Conservation (phyloP, 2,113 vertebrate genomes). For the Vulpes lagopus region DNA sequence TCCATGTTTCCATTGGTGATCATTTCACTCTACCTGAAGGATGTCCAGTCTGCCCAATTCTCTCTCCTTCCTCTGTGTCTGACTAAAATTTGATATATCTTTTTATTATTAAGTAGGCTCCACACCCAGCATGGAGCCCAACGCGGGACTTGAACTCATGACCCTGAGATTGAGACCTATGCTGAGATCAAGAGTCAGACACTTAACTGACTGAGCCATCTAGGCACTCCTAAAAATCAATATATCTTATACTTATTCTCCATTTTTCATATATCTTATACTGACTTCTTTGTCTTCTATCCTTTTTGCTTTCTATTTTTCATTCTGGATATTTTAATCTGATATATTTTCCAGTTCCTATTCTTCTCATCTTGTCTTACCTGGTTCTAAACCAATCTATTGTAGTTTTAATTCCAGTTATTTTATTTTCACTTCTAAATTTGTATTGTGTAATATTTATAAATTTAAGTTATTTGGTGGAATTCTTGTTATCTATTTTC, state of each 20-base stretch:
- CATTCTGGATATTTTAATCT: not conserved
- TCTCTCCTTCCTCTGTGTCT: not conserved
- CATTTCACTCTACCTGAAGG: not conserved
- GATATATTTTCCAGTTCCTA: not conserved
- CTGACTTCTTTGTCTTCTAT: not conserved
- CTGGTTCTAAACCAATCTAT: not conserved
- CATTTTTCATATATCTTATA: not conserved
- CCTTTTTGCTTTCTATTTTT: not conserved
- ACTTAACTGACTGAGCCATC: too few relatives aligned
- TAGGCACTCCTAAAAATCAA: not conserved
- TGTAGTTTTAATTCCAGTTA: not conserved
- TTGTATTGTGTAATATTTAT: not conserved
- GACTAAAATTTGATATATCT: not conserved
- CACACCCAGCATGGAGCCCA: too few relatives aligned
- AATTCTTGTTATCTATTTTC: not conserved
- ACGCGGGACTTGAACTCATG: too few relatives aligned
- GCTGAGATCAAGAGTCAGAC: too few relatives aligned
- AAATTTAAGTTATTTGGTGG: not conserved
- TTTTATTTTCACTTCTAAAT: not conserved
- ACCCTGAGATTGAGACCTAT: too few relatives aligned
- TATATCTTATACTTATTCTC: not conserved
- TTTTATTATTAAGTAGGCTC: too few relatives aligned
- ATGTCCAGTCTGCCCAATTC: not conserved
- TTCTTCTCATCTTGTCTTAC: not conserved
- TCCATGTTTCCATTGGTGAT: not conserved